Evolutionary conservation across 2,113 vertebrate genomes (phyloP).

Genomic region (Pachycephala philippinensis): DNA sequence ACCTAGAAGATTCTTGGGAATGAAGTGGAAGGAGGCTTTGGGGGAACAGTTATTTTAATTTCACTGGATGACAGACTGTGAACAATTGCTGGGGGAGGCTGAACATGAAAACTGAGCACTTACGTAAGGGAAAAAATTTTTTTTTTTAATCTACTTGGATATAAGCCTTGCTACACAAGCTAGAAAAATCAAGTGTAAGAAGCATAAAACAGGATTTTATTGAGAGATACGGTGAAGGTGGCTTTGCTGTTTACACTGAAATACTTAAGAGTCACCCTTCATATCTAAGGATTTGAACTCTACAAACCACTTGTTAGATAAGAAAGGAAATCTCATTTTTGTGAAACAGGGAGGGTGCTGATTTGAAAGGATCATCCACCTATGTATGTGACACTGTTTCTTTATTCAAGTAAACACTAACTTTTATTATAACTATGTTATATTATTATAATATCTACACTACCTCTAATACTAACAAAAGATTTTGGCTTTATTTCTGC

Average conservation of each 20-base stretch:
- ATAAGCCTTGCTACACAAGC: not conserved
- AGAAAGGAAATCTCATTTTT: not conserved
- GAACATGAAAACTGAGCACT: not conserved
- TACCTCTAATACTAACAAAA: not conserved
- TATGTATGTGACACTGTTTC: not conserved
- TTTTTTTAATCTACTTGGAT: not conserved
- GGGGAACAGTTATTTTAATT: not conserved
- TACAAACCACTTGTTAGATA: not conserved
- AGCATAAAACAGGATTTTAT: slow-evolving; percentile 20
- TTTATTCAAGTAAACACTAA: not conserved
- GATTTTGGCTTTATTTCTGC: not conserved
- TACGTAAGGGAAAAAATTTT: not conserved
- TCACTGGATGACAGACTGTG: not conserved
- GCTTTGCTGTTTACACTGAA: slow-evolving; percentile 1
- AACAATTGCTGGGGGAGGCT: not conserved
- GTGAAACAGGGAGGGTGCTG: not conserved
- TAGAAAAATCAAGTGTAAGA: slow-evolving; percentile 15
- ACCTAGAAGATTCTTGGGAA: not conserved
- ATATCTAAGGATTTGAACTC: not conserved
- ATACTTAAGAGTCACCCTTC: not conserved
- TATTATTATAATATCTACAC: not conserved
- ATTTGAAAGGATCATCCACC: not conserved
- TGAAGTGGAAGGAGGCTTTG: not conserved
- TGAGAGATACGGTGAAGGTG: not conserved
- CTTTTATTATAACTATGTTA: not conserved